Conservation (phyloP, 2,888 invertebrate species). For the Heliconius cydno region DNA sequence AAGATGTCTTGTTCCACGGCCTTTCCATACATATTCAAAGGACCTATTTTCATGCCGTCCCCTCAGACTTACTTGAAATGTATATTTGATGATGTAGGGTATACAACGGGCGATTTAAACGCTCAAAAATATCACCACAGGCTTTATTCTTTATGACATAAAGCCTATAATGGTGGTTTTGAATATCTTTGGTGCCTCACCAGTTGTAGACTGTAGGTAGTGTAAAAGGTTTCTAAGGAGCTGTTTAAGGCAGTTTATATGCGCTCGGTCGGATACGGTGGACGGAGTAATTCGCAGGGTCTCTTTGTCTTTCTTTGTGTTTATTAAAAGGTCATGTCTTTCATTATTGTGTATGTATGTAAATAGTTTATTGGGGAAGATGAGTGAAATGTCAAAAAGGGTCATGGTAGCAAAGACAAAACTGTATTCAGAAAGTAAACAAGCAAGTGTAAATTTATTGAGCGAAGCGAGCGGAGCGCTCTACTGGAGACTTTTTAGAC, state of each 20-base stretch:
- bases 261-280: slow-evolving; percentile 53
- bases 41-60: slow-evolving; percentile 54
- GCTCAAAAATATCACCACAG: background rate
- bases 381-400: slow-evolving; percentile 15
- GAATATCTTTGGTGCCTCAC: background rate
- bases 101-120: slow-evolving; percentile 66
- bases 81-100: slow-evolving; percentile 76
- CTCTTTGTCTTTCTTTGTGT: slow-evolving; percentile 47
- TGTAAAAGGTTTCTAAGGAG: slow-evolving; percentile 62
- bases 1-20: slow-evolving; percentile 42
- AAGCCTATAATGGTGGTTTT: slow-evolving; percentile 39
- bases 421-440: background rate
- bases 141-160: slow-evolving; percentile 42
- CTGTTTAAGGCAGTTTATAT: slow-evolving; percentile 66
- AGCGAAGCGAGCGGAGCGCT: too few relatives aligned
- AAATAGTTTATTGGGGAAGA: slow-evolving; percentile 19
- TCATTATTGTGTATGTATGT: slow-evolving; percentile 27
- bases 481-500: too few relatives aligned
- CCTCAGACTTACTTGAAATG: slow-evolving; percentile 67
- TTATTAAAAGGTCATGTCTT: slow-evolving; percentile 30
- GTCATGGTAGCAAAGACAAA: background rate
- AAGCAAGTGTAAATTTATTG: too few relatives aligned
- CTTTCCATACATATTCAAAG: slow-evolving; percentile 67
- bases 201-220: slow-evolving; percentile 43
- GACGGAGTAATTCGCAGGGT: slow-evolving; percentile 55